These are phyloP conservation scores for Andrena cerasifolii DNA, from an alignment of 1,140 invertebrate genomes.

Conservation along the genomic window DNA sequence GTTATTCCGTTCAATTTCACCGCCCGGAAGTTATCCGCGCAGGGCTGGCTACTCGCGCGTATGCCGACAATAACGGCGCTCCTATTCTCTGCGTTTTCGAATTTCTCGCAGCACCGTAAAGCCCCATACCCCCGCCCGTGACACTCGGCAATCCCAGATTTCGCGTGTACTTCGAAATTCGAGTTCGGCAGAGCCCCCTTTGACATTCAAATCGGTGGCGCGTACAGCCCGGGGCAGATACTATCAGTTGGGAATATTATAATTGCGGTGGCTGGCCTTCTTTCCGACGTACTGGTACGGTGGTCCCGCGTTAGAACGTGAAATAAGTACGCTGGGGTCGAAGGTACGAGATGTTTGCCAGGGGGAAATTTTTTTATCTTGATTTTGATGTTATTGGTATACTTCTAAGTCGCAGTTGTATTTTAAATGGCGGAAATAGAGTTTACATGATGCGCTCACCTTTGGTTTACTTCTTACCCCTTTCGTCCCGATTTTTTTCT, in stretches of 20 bases:
- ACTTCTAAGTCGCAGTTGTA: too few relatives aligned
- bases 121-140: conserved; percentile 8
- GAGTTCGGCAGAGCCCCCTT: not conserved
- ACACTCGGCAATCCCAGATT: conserved; percentile 47
- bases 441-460: too few relatives aligned
- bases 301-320: too few relatives aligned
- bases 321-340: too few relatives aligned
- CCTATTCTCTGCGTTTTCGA: conserved; percentile 63
- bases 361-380: too few relatives aligned
- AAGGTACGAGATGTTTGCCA: too few relatives aligned
- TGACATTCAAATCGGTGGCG: conserved; percentile 32
- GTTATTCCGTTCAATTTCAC: conserved; percentile 70
- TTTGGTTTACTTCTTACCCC: too few relatives aligned
- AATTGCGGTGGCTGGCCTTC: too few relatives aligned
- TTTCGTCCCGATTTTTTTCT: too few relatives aligned
- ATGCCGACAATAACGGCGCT: conserved; percentile 55
- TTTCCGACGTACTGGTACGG: too few relatives aligned
- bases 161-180: conserved; percentile 44
- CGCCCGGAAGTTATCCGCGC: conserved; percentile 43
- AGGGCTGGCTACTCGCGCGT: conserved; percentile 23
- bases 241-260: not conserved
- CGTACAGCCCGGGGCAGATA: not conserved
- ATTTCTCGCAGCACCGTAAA: conserved; percentile 57
- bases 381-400: too few relatives aligned
- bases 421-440: too few relatives aligned